phyloP scores from a whole-genome alignment of 1,140 invertebrate genomes.

The Lepidurus packardi region DNA sequence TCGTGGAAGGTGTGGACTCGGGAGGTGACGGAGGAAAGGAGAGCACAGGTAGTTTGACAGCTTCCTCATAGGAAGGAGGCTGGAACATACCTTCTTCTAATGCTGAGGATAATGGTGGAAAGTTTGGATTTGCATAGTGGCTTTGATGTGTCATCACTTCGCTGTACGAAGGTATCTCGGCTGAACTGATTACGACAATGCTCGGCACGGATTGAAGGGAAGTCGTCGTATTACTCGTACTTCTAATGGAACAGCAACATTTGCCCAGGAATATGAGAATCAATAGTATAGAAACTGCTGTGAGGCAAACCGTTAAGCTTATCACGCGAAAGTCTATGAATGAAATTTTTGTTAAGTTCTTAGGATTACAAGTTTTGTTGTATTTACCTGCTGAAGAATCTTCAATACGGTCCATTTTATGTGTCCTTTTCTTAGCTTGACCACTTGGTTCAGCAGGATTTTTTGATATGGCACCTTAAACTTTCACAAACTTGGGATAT shows the following conservation, averaged over 20 bases:
- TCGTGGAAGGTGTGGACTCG: neutral
- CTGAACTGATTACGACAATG: neutral
- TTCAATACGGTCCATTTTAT: neutral
- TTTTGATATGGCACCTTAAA: neutral
- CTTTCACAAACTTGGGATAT: neutral
- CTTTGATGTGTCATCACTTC: slow-evolving; percentile 13
- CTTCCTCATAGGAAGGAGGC: neutral
- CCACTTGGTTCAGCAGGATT: neutral
- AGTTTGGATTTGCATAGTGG: neutral
- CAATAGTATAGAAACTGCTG: neutral
- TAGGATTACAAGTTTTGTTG: neutral
- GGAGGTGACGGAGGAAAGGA: neutral
- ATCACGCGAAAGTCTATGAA: neutral
- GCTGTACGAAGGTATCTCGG: neutral
- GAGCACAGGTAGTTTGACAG: neutral
- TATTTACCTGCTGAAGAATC: neutral
- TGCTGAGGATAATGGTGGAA: neutral
- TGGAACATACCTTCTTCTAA: neutral
- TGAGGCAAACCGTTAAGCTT: neutral
- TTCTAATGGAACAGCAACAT: neutral
- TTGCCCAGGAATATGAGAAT: neutral
- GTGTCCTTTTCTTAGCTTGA: neutral
- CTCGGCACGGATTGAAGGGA: neutral
- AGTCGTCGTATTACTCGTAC: neutral
- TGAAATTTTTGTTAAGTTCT: neutral